Conservation (phyloP, 2,797 vertebrate genomes). For the Enteromius paludinosus region DNA sequence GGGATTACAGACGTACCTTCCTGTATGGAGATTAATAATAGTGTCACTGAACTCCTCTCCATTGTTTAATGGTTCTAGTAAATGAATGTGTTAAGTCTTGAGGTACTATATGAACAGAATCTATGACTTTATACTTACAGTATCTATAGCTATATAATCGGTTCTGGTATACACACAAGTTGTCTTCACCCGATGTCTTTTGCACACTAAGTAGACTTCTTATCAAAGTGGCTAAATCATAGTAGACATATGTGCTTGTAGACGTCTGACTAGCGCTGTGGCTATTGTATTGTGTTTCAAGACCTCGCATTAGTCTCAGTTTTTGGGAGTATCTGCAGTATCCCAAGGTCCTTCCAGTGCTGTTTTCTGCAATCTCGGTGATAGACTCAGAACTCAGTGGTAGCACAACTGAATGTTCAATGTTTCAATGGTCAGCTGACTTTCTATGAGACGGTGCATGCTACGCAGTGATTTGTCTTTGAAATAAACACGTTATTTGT, state of each 20-base stretch:
- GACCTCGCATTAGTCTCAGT: slow-evolving; percentile 2
- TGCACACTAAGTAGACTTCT: slow-evolving; percentile 19
- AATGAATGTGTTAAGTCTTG: neutral
- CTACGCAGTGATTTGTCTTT: slow-evolving; percentile 41
- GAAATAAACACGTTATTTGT: slow-evolving; percentile 55
- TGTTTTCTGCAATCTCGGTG: slow-evolving; percentile 47
- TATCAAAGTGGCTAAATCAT: neutral
- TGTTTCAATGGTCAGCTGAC: slow-evolving; percentile 34
- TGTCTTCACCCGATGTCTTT: slow-evolving; percentile 25
- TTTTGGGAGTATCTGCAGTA: slow-evolving; percentile 27
- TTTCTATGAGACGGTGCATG: slow-evolving; percentile 61
- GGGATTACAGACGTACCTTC: neutral
- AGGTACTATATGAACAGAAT: slow-evolving; percentile 37
- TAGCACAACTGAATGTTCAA: slow-evolving; percentile 45
- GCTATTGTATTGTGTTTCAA: slow-evolving; percentile 25
- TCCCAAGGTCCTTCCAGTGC: slow-evolving; percentile 41
- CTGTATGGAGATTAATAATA: neutral
- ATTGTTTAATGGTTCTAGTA: neutral
- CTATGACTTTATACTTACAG: neutral
- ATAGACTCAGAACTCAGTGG: slow-evolving; percentile 46
- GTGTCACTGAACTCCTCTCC: neutral
- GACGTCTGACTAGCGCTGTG: slow-evolving; percentile 24
- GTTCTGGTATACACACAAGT: slow-evolving; percentile 24
- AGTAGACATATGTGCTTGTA: slow-evolving; percentile 26
- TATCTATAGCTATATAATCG: slow-evolving; percentile 34